phyloP scores from a whole-genome alignment of 2,797 vertebrate species.

The Danio choprae region DNA sequence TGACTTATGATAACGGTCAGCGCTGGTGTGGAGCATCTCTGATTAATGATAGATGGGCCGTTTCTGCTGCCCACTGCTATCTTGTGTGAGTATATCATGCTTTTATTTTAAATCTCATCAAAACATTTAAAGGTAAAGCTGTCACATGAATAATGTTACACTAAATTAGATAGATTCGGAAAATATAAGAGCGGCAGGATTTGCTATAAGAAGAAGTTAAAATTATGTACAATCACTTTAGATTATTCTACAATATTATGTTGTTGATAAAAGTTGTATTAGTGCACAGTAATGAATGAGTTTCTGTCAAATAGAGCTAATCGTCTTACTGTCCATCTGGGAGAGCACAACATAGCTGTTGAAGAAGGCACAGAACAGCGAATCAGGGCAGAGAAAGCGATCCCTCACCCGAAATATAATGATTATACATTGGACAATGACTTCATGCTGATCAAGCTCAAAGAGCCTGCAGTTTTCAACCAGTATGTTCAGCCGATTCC shows the following conservation, averaged over 20 bases:
- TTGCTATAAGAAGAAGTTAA: background rate
- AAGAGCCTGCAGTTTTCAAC: slow-evolving; percentile 60
- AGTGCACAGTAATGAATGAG: background rate
- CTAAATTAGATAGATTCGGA: background rate
- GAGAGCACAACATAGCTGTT: slow-evolving; percentile 64
- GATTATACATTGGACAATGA: slow-evolving; percentile 55
- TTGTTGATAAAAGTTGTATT: background rate
- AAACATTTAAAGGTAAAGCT: background rate
- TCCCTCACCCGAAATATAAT: slow-evolving; percentile 62
- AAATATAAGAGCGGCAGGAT: slow-evolving; percentile 3
- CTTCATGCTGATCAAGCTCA: slow-evolving; percentile 72
- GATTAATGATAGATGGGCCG: slow-evolving; percentile 66
- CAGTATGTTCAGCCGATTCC: slow-evolving; percentile 65
- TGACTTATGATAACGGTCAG: slow-evolving; percentile 62
- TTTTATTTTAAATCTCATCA: background rate
- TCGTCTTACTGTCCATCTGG: slow-evolving; percentile 66
- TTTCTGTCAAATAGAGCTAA: slow-evolving; percentile 52
- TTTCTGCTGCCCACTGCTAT: slow-evolving; percentile 74
- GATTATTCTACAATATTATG: background rate
- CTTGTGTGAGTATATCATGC: slow-evolving; percentile 61
- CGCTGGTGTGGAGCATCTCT: slow-evolving; percentile 71
- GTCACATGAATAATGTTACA: background rate
- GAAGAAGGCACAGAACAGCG: slow-evolving; percentile 69
- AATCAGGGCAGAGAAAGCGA: slow-evolving; percentile 67
- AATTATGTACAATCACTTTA: background rate